A percentile compares a stretch with the other conserved stretches of the same genome.
Evolutionary conservation across 2,797 vertebrate genomes (phyloP).

Genomic region (Hydrophis major): DNA sequence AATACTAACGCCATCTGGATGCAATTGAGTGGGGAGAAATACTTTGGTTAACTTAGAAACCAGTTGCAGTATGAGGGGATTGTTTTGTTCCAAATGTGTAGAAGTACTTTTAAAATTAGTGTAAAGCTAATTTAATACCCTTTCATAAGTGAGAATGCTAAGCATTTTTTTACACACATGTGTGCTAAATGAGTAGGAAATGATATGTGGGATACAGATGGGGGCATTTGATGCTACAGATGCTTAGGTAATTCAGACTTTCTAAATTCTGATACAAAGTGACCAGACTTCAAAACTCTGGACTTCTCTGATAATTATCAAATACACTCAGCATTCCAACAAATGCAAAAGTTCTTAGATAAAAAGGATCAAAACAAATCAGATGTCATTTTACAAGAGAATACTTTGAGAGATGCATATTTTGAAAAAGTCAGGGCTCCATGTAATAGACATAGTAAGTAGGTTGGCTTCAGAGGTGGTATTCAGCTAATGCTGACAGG

Average conservation of each 20-base stretch:
- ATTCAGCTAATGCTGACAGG: too few species aligned
- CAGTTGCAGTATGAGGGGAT: background rate
- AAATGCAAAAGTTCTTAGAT: background rate
- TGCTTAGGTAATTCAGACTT: background rate
- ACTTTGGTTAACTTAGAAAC: background rate
- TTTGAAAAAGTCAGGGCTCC: background rate
- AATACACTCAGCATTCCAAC: background rate
- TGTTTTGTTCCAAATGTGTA: background rate
- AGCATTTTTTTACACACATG: background rate
- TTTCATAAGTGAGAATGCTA: background rate
- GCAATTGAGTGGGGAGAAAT: background rate
- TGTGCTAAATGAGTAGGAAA: background rate
- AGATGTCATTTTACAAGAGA: background rate
- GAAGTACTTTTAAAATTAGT: background rate
- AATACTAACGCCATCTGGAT: conserved; percentile 15
- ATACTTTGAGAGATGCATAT: background rate
- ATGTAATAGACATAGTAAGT: too few species aligned
- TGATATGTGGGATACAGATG: background rate
- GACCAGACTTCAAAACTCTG: background rate
- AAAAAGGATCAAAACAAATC: background rate
- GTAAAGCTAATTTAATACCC: background rate
- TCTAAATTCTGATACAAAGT: background rate
- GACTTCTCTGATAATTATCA: background rate
- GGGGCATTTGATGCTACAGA: background rate
- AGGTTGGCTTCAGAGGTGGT: too few species aligned